phyloP scores from a whole-genome alignment of 2,888 invertebrate genomes.

The Thyatira batis region DNA sequence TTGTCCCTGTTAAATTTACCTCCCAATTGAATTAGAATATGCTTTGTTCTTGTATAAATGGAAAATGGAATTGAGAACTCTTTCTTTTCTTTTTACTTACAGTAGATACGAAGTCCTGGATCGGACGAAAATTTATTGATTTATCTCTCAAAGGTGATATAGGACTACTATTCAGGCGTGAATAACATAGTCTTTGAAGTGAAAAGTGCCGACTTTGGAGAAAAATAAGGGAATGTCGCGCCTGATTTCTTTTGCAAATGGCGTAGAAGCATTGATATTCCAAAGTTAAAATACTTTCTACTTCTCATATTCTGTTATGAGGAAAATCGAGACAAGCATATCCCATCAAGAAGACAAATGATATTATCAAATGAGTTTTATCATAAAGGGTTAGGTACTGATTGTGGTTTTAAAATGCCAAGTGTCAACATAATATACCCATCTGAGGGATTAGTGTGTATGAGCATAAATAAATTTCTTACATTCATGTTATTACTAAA shows the following conservation, averaged over 20 bases:
- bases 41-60: too few relatives aligned
- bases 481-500: too few relatives aligned
- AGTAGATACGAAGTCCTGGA: slow-evolving; percentile 3
- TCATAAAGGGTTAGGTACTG: too few relatives aligned
- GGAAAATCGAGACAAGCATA: too few relatives aligned
- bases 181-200: slow-evolving; percentile 42
- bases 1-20: too few relatives aligned
- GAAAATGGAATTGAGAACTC: neutral
- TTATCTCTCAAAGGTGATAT: slow-evolving; percentile 15
- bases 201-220: slow-evolving; percentile 42
- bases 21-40: too few relatives aligned
- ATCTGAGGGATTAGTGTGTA: too few relatives aligned
- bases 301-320: slow-evolving; percentile 1
- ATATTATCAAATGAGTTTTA: too few relatives aligned
- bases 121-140: slow-evolving; percentile 16
- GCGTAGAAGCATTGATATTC: slow-evolving; percentile 27
- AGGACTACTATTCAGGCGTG: slow-evolving; percentile 37
- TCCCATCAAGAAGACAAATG: too few relatives aligned
- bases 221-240: slow-evolving; percentile 40
- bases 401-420: too few relatives aligned
- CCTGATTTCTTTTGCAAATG: slow-evolving; percentile 37
- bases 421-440: too few relatives aligned
- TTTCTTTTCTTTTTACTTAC: neutral
- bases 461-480: too few relatives aligned
- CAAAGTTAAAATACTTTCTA: slow-evolving; percentile 18